phyloP scores from a whole-genome alignment of 2,888 invertebrate species.

The Mesorhabditis belari region DNA sequence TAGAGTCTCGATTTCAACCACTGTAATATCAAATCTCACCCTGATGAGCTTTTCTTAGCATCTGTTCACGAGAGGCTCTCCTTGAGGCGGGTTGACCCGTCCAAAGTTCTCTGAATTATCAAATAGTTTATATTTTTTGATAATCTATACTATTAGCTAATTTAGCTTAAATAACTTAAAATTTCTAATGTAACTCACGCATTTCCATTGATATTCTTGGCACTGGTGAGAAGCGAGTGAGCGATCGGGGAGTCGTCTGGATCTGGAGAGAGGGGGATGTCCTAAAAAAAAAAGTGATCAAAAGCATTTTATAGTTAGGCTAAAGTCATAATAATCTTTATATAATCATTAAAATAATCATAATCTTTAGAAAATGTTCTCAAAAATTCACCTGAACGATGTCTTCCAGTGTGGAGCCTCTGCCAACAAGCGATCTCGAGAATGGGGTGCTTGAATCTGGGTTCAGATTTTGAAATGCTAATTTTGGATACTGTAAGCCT shows the following conservation, averaged over 20 bases:
- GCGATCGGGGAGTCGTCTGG: constrained; percentile 48
- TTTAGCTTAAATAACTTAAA: neutral
- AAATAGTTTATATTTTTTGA: neutral
- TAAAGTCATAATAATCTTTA: neutral
- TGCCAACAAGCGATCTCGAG: neutral
- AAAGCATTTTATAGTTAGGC: neutral
- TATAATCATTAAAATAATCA: neutral
- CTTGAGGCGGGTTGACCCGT: neutral
- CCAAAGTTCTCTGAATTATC: neutral
- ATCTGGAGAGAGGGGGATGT: constrained; percentile 16
- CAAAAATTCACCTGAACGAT: neutral
- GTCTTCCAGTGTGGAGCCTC: neutral
- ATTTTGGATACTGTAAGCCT: too few relatives aligned
- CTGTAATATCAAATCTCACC: neutral
- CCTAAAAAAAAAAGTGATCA: neutral
- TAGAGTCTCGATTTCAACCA: neutral
- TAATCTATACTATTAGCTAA: neutral
- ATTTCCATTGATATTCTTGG: constrained; percentile 32
- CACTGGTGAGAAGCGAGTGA: constrained; percentile 41
- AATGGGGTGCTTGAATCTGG: too few relatives aligned
- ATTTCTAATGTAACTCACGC: neutral
- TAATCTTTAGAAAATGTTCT: too few relatives aligned
- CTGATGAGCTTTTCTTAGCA: neutral
- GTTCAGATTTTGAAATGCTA: too few relatives aligned
- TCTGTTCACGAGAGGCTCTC: neutral